These are phyloP conservation scores for Brenthis daphne DNA, from an alignment of 2,888 invertebrate species.

Conservation along the genomic window DNA sequence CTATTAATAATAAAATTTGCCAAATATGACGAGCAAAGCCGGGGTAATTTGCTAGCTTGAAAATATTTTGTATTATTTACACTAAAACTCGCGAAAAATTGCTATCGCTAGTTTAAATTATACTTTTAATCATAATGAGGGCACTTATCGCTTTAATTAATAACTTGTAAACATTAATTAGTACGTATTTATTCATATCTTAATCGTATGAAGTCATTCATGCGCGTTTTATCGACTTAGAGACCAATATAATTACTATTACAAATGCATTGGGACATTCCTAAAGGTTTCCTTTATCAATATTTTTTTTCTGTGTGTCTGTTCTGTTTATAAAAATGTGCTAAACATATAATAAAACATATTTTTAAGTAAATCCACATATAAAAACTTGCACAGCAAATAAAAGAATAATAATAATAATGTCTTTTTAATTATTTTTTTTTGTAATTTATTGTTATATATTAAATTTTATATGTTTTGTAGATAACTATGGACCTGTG, in stretches of 20 bases:
- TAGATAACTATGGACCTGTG: too few species aligned
- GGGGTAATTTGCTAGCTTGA: background rate
- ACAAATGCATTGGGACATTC: background rate
- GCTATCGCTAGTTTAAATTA: conserved; percentile 4
- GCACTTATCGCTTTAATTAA: background rate
- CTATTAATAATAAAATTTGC: too few species aligned
- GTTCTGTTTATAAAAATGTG: too few species aligned
- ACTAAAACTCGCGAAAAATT: background rate
- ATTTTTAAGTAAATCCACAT: too few species aligned
- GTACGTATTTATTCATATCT: conserved; percentile 1
- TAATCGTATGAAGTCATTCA: conserved; percentile 24
- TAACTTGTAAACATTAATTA: conserved; percentile 5
- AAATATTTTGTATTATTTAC: background rate
- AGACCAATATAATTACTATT: conserved; percentile 2
- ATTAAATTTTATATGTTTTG: too few species aligned
- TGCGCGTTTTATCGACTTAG: conserved; percentile 15
- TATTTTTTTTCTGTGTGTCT: background rate
- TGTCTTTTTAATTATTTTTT: too few species aligned
- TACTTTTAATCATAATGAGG: conserved; percentile 5
- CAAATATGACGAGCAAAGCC: background rate
- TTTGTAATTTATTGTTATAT: too few species aligned
- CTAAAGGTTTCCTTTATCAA: background rate
- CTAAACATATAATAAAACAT: too few species aligned
- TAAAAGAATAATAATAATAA: too few species aligned
- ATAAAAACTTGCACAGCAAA: too few species aligned